Base-by-base conservation (phyloP, 2,888 invertebrate genomes). In the Oscheius sp. region DNA sequence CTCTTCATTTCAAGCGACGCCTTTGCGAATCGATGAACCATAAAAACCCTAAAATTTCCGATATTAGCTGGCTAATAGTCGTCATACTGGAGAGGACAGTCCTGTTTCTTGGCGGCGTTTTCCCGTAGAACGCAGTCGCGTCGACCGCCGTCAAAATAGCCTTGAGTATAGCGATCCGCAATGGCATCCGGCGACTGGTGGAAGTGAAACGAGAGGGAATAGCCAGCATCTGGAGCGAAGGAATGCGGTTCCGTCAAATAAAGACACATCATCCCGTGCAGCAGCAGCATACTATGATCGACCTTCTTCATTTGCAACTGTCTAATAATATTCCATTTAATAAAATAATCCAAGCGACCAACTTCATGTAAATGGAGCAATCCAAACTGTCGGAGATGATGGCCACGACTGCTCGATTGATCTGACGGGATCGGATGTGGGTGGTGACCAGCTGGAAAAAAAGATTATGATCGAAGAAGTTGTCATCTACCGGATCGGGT, bases 331-430 rank as follows among this genome's bases (percentile, higher is more conserved):
- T 3, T 52, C 52, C 21, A 18, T 25, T 18, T 56, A 25, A 7
- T n/a, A 25, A 3, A 23, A 16, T 2, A 21, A 56, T 2, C 5
- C 2, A 25, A 7, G 49, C 49, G 3, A 18, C 23, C 6, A 49
- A 66, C 66, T 66, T 66, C 66, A 66, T 66, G 35, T 52, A 66
- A 16, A 52, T 7, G n/a, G 66, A 27, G 29, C 66, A 66, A 18
- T 66, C 66, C 12, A 66, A 35, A 52, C 49, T 66, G 27, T 66
- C 66, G 18, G 66, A 66, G 23, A 66, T 49, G 23, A 66, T 29
- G 35, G 35, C 46, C 43, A 63, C 43, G 18, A 23, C 23, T 12
- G 21, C 25, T 12, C 53, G 13, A 1, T 53, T 21, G 25, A 53
- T 25, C 18, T 53, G n/a, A 1, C n/a, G n/a, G 2, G 18, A 21